These are phyloP conservation scores for Phalanger gymnotis DNA, from an alignment of 2,797 vertebrate species.

Conservation along the genomic window DNA sequence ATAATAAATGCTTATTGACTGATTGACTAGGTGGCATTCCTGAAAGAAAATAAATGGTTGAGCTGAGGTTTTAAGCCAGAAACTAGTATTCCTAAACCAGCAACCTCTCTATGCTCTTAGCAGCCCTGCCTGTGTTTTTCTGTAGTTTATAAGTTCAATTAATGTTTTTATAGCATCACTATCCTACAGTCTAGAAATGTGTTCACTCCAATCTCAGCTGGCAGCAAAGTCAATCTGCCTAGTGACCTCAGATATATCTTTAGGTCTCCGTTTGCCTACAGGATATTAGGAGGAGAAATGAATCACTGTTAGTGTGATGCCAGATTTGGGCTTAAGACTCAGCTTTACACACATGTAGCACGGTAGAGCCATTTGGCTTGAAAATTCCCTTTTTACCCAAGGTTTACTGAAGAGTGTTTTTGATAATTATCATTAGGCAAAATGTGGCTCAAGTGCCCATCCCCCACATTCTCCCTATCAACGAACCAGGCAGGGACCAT, in stretches of 20 bases:
- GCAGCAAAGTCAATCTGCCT: not conserved
- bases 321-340: not conserved
- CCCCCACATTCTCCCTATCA: not conserved
- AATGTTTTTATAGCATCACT: conserved; percentile 27
- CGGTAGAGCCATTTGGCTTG: not conserved
- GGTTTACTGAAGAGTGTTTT: not conserved
- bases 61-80: not conserved
- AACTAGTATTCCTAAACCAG: not conserved
- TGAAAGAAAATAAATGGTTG: not conserved
- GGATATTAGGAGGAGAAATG: not conserved
- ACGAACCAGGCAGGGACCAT: not conserved
- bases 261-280: not conserved
- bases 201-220: not conserved
- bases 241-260: not conserved
- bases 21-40: not conserved
- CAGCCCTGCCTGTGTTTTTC: not conserved
- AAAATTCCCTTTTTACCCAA: not conserved
- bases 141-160: not conserved
- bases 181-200: conserved; percentile 2
- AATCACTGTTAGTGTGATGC: not conserved
- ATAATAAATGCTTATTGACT: not conserved
- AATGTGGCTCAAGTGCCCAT: not conserved
- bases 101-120: not conserved
- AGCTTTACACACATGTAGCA: not conserved
- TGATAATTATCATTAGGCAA: not conserved